Evolutionary conservation across 2,113 vertebrate genomes (phyloP).

Genomic region (Empidonax traillii): DNA sequence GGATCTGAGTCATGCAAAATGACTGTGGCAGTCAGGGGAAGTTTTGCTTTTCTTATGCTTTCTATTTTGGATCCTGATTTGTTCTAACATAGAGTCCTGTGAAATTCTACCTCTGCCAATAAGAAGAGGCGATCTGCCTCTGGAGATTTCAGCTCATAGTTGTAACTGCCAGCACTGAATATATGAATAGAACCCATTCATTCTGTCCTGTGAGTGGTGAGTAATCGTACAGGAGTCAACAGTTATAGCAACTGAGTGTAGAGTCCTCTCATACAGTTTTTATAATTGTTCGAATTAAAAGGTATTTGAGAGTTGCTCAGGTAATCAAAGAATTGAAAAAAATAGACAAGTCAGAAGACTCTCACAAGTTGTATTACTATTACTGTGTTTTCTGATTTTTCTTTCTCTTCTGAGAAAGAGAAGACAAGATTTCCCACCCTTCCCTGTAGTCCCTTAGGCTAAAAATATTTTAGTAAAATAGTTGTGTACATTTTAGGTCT

Average conservation of each 20-base stretch:
- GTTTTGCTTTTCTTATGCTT: neutral
- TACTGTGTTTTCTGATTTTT: neutral
- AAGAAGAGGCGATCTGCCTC: neutral
- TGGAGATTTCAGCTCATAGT: neutral
- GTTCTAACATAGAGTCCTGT: neutral
- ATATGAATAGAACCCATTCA: slow-evolving; percentile 25
- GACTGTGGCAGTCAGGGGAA: neutral
- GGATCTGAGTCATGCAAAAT: neutral
- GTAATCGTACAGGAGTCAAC: neutral
- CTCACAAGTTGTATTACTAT: neutral
- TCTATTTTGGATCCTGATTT: neutral
- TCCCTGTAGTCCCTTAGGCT: neutral
- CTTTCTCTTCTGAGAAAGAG: neutral
- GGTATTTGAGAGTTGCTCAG: neutral
- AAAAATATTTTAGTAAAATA: neutral
- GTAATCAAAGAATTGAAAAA: neutral
- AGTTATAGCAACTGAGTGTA: neutral
- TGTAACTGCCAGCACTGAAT: neutral
- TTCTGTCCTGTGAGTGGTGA: neutral
- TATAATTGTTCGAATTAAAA: neutral
- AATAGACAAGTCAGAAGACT: neutral
- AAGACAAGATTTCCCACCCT: neutral
- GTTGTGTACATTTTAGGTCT: neutral
- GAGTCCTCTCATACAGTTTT: neutral
- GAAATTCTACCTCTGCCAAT: slow-evolving; percentile 39